phyloP scores from a whole-genome alignment of 2,888 invertebrate genomes.

The Caenorhabditis angaria region DNA sequence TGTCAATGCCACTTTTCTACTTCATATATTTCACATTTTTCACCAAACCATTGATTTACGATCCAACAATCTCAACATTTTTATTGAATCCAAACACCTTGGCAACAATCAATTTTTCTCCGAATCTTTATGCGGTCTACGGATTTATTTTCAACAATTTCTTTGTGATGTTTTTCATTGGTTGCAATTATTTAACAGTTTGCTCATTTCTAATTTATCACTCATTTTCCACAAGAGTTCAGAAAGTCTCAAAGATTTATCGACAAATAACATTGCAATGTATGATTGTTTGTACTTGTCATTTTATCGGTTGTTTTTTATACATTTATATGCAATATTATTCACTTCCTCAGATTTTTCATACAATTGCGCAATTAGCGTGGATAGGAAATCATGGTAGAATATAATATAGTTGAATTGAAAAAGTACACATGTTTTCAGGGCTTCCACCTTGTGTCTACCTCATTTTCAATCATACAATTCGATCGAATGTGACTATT shows the following conservation, averaged over 20 bases:
- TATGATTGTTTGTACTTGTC: slow-evolving; percentile 38
- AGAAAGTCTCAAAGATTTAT: slow-evolving; percentile 19
- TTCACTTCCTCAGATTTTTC: slow-evolving; percentile 29
- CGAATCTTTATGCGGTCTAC: slow-evolving; percentile 31
- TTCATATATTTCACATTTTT: slow-evolving; percentile 47
- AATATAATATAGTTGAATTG: too few relatives aligned
- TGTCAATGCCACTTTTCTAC: slow-evolving; percentile 34
- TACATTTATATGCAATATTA: slow-evolving; percentile 46
- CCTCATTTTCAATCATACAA: slow-evolving; percentile 30
- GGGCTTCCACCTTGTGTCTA: slow-evolving; percentile 38
- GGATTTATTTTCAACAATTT: slow-evolving; percentile 44
- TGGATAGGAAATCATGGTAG: slow-evolving; percentile 53
- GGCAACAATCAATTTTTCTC: slow-evolving; percentile 19
- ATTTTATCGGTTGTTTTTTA: slow-evolving; percentile 40
- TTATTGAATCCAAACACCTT: slow-evolving; percentile 42
- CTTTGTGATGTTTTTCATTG: slow-evolving; percentile 40
- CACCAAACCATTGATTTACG: slow-evolving; percentile 42
- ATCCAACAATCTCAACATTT: slow-evolving; percentile 33
- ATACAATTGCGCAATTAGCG: slow-evolving; percentile 36
- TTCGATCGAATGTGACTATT: slow-evolving; percentile 26
- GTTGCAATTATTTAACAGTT: slow-evolving; percentile 25
- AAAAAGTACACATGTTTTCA: too few relatives aligned
- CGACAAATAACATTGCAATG: slow-evolving; percentile 30
- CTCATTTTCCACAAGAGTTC: slow-evolving; percentile 15
- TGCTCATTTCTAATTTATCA: slow-evolving; percentile 28